Evolutionary conservation across 2,888 invertebrate genomes (phyloP).

Genomic region (Dione vanillae): DNA sequence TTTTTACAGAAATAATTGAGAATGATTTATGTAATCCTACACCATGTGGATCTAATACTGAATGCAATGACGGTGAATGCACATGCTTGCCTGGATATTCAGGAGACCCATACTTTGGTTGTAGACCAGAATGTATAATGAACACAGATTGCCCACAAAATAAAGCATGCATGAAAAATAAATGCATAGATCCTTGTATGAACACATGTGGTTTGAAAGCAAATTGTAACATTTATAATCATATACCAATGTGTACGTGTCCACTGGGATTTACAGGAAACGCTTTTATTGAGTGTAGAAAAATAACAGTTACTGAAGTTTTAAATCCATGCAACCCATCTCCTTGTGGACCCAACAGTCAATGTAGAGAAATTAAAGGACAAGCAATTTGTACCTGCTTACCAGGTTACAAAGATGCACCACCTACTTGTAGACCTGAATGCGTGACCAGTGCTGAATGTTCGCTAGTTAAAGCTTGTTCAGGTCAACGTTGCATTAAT

Average conservation of each 20-base stretch:
- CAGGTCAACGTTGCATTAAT: conserved; percentile 88
- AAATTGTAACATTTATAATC: conserved; percentile 87
- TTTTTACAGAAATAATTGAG: conserved; percentile 58
- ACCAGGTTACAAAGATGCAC: conserved; percentile 87
- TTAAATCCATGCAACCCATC: conserved; percentile 87
- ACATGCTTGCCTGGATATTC: conserved; percentile 89
- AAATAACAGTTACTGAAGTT: conserved; percentile 62
- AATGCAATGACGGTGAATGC: conserved; percentile 88
- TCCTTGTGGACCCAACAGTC: conserved; percentile 89
- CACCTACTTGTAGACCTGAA: conserved; percentile 89
- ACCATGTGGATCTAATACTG: conserved; percentile 89
- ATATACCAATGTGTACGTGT: conserved; percentile 85
- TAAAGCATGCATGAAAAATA: conserved; percentile 88
- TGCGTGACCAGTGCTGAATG: conserved; percentile 89
- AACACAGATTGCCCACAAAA: conserved; percentile 89
- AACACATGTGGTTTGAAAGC: conserved; percentile 91
- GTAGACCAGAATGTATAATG: conserved; percentile 92
- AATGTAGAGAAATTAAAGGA: conserved; percentile 87
- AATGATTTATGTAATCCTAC: conserved; percentile 86
- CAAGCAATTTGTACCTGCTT: conserved; percentile 89
- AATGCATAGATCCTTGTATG: conserved; percentile 91
- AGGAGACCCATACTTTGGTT: conserved; percentile 91
- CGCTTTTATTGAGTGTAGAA: conserved; percentile 87
- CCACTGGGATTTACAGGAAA: conserved; percentile 87
- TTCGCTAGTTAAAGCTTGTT: conserved; percentile 86